phyloP scores from a whole-genome alignment of 2,888 invertebrate species.

The Holacanthella duospinosa region DNA sequence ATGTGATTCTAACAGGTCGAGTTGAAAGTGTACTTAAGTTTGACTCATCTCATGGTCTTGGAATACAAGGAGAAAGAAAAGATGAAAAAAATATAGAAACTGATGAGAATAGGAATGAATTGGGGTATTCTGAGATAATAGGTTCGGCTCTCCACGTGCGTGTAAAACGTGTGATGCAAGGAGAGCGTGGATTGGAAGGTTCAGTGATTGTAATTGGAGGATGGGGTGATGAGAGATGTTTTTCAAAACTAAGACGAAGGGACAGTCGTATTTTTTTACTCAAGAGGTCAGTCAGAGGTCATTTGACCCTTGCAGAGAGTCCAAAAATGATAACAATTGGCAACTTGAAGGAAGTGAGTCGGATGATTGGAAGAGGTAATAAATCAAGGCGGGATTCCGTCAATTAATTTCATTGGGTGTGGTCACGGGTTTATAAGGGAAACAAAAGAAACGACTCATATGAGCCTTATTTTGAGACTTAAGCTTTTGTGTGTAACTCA shows the following conservation, averaged over 20 bases:
- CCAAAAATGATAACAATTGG: not conserved
- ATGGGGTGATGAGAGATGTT: not conserved
- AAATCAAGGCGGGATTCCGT: no score
- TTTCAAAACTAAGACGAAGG: not conserved
- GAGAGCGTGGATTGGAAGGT: not conserved
- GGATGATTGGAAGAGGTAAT: no score
- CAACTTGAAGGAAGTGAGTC: no score
- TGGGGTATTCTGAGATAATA: no score
- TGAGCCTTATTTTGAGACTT: no score
- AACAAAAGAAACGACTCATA: no score
- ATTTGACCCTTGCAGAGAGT: constrained; percentile 46
- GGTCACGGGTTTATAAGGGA: no score
- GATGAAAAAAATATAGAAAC: no score
- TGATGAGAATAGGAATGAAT: not conserved
- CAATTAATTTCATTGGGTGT: no score
- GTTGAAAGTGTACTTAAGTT: not conserved
- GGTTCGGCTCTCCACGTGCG: not conserved
- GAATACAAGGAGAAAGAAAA: no score
- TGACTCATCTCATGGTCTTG: not conserved
- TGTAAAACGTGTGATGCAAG: not conserved
- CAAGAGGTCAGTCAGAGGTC: constrained; percentile 50
- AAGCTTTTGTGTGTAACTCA: no score
- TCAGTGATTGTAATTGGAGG: not conserved
- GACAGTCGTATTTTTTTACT: not conserved
- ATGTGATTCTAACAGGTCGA: not conserved